phyloP scores from a whole-genome alignment of 1,140 invertebrate genomes.

The Lerema accius region DNA sequence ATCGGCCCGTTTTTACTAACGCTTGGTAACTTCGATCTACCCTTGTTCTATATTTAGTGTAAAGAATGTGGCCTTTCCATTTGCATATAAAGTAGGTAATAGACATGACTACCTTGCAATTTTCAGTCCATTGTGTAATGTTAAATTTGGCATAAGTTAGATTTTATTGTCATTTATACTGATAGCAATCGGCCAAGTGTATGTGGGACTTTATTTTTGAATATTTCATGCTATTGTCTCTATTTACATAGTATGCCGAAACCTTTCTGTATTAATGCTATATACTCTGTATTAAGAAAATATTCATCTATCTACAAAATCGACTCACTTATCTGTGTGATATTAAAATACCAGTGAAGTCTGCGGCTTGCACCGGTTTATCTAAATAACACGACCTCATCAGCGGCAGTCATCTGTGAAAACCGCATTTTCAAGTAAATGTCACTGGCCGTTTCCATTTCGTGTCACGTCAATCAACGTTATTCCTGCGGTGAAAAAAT shows the following conservation, averaged over 20 bases:
- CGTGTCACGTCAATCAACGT: slow-evolving; percentile 26
- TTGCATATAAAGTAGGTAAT: slow-evolving; percentile 13
- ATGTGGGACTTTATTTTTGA: too few relatives aligned
- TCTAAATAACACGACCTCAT: slow-evolving; percentile 18
- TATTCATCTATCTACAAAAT: neutral
- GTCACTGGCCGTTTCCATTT: slow-evolving; percentile 23
- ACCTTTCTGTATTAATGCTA: too few relatives aligned
- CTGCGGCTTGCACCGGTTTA: slow-evolving; percentile 14
- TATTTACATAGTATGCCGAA: too few relatives aligned
- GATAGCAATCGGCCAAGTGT: too few relatives aligned
- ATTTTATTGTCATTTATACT: neutral
- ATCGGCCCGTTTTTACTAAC: slow-evolving; percentile 48
- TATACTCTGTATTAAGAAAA: too few relatives aligned
- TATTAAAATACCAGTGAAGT: slow-evolving; percentile 7
- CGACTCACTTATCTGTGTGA: neutral
- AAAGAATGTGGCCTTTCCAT: slow-evolving; percentile 24
- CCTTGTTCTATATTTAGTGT: slow-evolving; percentile 25
- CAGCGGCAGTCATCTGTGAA: slow-evolving; percentile 19
- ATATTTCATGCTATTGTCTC: too few relatives aligned
- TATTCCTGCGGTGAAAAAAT: neutral
- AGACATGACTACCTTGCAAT: slow-evolving; percentile 2
- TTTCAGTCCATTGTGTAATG: neutral
- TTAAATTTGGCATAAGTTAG: too few relatives aligned
- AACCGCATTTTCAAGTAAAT: slow-evolving; percentile 32
- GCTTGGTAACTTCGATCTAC: slow-evolving; percentile 29